A percentile compares a stretch with the other conserved stretches of the same genome.
These are phyloP conservation scores for Meloidogyne floridensis DNA, from an alignment of 1,140 invertebrate species.

Conservation along the genomic window DNA sequence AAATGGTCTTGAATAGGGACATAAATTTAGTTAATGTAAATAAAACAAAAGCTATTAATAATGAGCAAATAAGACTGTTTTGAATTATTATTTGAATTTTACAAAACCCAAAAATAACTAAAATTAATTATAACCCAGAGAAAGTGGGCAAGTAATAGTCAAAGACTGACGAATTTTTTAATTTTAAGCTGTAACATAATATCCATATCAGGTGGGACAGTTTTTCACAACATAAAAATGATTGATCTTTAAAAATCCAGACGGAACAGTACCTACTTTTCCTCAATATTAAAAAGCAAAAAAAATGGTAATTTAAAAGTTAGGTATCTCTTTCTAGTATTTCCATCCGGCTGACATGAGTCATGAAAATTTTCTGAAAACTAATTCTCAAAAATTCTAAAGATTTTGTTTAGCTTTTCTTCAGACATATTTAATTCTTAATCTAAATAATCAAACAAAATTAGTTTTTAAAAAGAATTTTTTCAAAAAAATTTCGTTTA, in stretches of 20 bases:
- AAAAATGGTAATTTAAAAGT: no score
- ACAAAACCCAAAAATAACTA: no score
- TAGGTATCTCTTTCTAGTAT: no score
- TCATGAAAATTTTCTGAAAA: no score
- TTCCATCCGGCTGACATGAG: no score
- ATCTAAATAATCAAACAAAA: neutral
- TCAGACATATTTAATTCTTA: neutral
- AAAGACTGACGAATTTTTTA: neutral
- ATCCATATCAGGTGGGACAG: neutral
- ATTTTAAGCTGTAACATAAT: neutral
- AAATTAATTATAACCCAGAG: conserved; percentile 70
- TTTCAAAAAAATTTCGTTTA: neutral
- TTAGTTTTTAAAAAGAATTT: neutral
- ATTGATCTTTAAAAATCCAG: neutral
- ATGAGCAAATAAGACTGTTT: no score
- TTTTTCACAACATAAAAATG: neutral
- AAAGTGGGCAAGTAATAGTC: conserved; percentile 73
- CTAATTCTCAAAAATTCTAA: no score
- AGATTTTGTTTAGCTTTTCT: neutral
- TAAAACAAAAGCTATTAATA: no score
- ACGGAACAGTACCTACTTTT: neutral
- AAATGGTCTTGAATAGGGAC: no score
- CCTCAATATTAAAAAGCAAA: neutral
- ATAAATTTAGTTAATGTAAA: no score
- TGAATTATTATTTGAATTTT: no score